These are phyloP conservation scores for Hypsibius dujardini DNA, from an alignment of 1,140 invertebrate species.

Conservation along the genomic window DNA sequence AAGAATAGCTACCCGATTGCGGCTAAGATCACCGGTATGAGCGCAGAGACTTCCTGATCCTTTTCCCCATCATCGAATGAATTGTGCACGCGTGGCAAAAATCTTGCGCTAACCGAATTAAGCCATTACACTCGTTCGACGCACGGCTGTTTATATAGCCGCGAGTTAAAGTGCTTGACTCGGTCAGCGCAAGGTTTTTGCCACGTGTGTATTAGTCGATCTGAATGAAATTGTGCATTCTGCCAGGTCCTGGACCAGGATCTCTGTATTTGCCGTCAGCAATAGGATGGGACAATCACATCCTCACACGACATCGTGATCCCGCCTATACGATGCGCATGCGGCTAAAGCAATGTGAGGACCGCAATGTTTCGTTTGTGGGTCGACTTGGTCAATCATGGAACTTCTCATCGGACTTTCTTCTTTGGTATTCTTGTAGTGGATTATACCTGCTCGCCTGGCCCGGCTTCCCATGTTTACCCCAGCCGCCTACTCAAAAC, in stretches of 20 bases:
- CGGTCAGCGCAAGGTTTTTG: too few species aligned
- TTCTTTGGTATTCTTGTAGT: neutral
- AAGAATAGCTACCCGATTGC: neutral
- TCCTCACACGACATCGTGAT: neutral
- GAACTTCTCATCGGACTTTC: neutral
- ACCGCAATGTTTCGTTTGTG: too few species aligned
- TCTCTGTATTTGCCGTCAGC: neutral
- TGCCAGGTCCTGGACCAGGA: neutral
- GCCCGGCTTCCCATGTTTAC: neutral
- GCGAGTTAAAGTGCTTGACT: too few species aligned
- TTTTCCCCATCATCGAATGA: too few species aligned
- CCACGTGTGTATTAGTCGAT: too few species aligned
- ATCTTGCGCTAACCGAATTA: too few species aligned
- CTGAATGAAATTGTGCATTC: neutral
- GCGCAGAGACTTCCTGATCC: too few species aligned
- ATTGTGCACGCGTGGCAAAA: too few species aligned
- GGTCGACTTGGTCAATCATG: too few species aligned
- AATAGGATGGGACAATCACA: neutral
- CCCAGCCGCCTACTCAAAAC: neutral
- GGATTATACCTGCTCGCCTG: neutral
- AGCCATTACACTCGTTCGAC: too few species aligned
- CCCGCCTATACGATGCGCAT: neutral
- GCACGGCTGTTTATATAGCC: too few species aligned
- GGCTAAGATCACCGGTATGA: neutral
- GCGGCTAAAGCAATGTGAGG: neutral